Percentiles rank a stretch among this genome's conserved stretches.
phyloP scores from a whole-genome alignment of 1,140 invertebrate species.

The Nasonia giraulti region DNA sequence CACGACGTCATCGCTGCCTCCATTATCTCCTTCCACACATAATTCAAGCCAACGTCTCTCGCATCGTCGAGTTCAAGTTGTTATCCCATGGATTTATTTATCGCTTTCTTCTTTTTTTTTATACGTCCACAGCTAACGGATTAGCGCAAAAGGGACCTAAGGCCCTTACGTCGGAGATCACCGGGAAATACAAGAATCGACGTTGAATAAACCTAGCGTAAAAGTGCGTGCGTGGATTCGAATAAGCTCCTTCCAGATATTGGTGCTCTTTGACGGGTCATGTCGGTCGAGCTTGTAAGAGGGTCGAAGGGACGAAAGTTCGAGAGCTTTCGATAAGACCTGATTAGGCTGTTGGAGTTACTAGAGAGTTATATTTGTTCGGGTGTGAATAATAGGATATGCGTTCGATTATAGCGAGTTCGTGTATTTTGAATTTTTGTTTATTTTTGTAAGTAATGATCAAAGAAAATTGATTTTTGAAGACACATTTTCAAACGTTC shows the following conservation, averaged over 20 bases:
- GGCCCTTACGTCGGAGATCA: neutral
- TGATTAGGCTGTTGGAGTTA: too few relatives aligned
- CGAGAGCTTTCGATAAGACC: too few relatives aligned
- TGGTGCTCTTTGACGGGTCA: conserved; percentile 29
- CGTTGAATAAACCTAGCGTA: conserved; percentile 21
- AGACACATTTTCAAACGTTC: too few relatives aligned
- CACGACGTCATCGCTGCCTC: neutral
- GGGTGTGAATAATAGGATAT: too few relatives aligned
- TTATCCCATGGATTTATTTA: neutral
- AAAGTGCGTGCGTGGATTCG: conserved; percentile 22
- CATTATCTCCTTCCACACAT: neutral
- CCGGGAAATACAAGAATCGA: neutral
- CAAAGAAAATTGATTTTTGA: too few relatives aligned
- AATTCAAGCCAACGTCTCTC: neutral
- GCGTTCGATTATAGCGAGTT: too few relatives aligned
- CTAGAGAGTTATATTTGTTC: too few relatives aligned
- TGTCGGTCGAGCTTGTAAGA: too few relatives aligned
- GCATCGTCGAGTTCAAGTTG: neutral
- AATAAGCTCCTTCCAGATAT: conserved; percentile 25
- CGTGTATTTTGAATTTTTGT: too few relatives aligned
- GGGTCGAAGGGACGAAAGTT: too few relatives aligned
- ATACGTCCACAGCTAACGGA: neutral
- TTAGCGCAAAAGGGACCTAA: neutral
- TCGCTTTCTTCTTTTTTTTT: too few relatives aligned
- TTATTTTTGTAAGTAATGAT: too few relatives aligned